Percentiles rank a stretch among this genome's conserved stretches.
phyloP scores from a whole-genome alignment of 2,113 vertebrate genomes.

The Podarcis muralis region DNA sequence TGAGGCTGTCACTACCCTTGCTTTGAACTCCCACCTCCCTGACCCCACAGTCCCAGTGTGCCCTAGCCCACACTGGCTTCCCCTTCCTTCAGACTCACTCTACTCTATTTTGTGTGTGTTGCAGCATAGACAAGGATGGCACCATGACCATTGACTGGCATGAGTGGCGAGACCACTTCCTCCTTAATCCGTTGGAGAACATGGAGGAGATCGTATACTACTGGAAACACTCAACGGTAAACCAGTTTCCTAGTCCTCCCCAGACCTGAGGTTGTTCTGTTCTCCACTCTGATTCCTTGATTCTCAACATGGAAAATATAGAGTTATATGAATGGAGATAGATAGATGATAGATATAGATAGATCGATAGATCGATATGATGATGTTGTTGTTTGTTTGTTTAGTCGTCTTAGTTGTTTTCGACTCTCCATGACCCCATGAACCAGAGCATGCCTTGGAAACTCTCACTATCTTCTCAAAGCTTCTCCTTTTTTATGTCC shows the following conservation, averaged over 20 bases:
- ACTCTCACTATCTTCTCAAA: too few species aligned
- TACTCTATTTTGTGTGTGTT: not conserved
- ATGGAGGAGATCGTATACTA: slow-evolving; percentile 86
- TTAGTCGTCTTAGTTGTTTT: too few species aligned
- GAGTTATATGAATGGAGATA: not conserved
- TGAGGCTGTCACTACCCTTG: slow-evolving; percentile 50
- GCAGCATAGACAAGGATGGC: slow-evolving; percentile 87
- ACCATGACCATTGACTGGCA: slow-evolving; percentile 91
- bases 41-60: not conserved
- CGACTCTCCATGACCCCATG: too few species aligned
- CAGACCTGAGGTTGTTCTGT: not conserved
- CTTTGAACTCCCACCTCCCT: not conserved
- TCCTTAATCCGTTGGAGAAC: slow-evolving; percentile 85
- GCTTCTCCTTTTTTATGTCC: too few species aligned
- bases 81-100: too few species aligned
- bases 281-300: too few species aligned
- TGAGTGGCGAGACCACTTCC: slow-evolving; percentile 92
- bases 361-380: too few species aligned
- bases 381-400: too few species aligned
- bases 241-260: not conserved
- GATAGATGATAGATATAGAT: too few species aligned
- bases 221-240: slow-evolving; percentile 90
- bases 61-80: not conserved
- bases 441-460: too few species aligned
- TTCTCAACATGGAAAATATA: not conserved